Evolutionary conservation across 2,113 vertebrate species (phyloP), one percentile per base, ranked within the genome.

Genomic region (Canis aureus): DNA sequence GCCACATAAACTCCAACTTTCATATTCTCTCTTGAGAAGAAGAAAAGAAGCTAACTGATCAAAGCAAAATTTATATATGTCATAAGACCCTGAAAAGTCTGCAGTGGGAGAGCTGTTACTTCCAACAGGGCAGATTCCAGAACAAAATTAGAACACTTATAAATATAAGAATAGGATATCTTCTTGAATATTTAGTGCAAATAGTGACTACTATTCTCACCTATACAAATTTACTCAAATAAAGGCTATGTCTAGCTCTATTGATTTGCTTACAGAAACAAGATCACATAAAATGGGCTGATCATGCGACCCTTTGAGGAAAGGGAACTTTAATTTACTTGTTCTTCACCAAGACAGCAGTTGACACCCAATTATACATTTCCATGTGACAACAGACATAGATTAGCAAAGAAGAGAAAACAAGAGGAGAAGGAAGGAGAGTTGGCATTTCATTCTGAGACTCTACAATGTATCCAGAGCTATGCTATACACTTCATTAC

Each of bases 101-200:
- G 11, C 43, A 32, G 0, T 3, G 8, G 32, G 0, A 67, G 0
- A 20, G 32, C 2, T 62, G 49, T 53, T 71, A n/a, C n/a, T 27
- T 94, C 86, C 69, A 43, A 15, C 3, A 73, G 22, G 13, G 23
- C 11, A 74, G 15, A 10, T 25, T 19, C 0, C 0, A 57, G 27
- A 73, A 51, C 4, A 82, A 89, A 6, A 67, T 29, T 8, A 51
- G 51, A 51, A 74, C 22, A 22, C 5, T 81, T 78, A 25, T 16
- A 32, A 22, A 55, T 64, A 81, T 64, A 59, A 29, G 6, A 66
- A 71, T 60, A 53, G 2, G 32, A 22, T 11, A 49, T 29, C n/a
- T 89, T 29, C 67, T 71, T 43, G 71, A 15, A 17, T 12, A 27
- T 57, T 57, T 57, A 20, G 4, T 64, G 0, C 29, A 35, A 64